Evolutionary conservation across 1,140 invertebrate genomes (phyloP), one percentile per base, ranked within the genome.

Genomic region (Spodoptera litura): DNA sequence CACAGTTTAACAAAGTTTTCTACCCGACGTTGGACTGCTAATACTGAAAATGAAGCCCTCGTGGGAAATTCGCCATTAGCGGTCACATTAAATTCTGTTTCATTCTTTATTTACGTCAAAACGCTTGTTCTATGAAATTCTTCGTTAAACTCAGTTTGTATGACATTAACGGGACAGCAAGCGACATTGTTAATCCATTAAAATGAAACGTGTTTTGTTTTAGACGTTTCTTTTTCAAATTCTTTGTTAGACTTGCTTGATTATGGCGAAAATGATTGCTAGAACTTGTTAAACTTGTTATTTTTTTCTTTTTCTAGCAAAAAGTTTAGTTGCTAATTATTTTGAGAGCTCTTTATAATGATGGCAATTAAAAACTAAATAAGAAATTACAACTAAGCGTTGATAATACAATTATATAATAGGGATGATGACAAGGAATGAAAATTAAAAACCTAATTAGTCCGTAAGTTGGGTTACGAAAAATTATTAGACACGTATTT

Each of bases 61-160:
- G 72, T 61, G 91, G 89, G 89, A 92, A 91, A 91, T 92, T 89
- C 87, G 84, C 84, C 85, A 91, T 90, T 88, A 88, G 83, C 82
- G 83, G 82, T 80, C 79, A 78, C 86, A 90, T 91, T 89, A 90
- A 89, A 89, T 86, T 85, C 85, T 82, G 66, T 82, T 84, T 79
- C 83, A 87, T 89, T 86, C 85, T 85, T 92, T 89, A 88, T 89
- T 90, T 87, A 86, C 79, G 49, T 70, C 66, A 70, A 70, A 70
- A 70, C 20, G 66, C 25, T 70, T 52, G 66, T 70, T 31, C 82
- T 8, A 31, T n/a, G 49, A 70, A 70, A 53, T 52, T 52, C 66
- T 53, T 70, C 25, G 44, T 53, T 53, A 20, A 27, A 5, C 49
- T 53, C 49, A 70, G 12, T 70, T 70, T 70, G 4, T 52, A 12